Conservation (phyloP, 2,113 vertebrate species). For the Phyllostomus hastatus region DNA sequence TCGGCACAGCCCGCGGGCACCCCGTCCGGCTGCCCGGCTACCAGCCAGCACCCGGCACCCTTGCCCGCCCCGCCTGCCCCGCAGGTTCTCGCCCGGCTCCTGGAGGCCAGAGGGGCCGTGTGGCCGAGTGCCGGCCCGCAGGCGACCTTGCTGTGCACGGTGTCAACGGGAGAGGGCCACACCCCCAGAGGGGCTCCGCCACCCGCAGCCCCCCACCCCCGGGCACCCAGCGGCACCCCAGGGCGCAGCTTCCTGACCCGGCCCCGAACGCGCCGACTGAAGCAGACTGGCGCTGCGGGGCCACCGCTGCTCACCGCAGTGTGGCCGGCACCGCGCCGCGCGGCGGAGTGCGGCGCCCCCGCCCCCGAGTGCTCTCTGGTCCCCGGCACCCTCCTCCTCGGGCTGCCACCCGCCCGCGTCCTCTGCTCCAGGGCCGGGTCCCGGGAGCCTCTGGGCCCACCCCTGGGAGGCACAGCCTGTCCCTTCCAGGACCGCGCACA, state of each 20-base stretch:
- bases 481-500: background rate
- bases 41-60: background rate
- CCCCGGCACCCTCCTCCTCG: background rate
- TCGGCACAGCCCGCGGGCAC: too few species aligned
- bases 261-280: background rate
- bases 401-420: background rate
- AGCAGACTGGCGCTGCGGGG: background rate
- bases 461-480: background rate
- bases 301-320: background rate
- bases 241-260: background rate
- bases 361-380: fast-evolving
- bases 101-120: background rate
- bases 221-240: too few species aligned
- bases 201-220: background rate
- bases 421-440: background rate
- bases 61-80: background rate
- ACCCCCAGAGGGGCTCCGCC: background rate
- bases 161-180: background rate
- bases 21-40: background rate
- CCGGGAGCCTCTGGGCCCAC: fast-evolving
- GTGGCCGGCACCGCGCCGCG: background rate
- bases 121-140: background rate
- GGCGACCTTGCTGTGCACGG: background rate
- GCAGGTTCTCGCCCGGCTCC: background rate
- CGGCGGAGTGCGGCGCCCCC: fast-evolving